Percentiles rank a stretch among this genome's conserved stretches.
phyloP scores from a whole-genome alignment of 2,888 invertebrate genomes.

The Thymelicus sylvestris region DNA sequence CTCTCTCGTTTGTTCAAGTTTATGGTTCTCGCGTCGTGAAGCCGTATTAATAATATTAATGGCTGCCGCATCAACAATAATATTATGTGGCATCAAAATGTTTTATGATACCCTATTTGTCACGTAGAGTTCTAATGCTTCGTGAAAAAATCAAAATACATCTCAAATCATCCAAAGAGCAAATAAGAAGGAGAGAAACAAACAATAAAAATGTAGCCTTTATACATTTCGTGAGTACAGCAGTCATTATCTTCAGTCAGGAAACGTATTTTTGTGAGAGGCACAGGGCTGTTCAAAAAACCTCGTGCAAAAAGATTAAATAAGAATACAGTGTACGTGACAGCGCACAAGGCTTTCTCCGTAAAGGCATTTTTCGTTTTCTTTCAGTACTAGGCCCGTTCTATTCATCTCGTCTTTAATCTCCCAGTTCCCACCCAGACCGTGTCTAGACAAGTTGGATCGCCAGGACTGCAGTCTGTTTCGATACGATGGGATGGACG shows the following conservation, averaged over 20 bases:
- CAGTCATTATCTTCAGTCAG: slow-evolving; percentile 48
- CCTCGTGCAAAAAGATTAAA: slow-evolving; percentile 75
- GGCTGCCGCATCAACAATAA: slow-evolving; percentile 73
- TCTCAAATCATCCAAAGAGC: slow-evolving; percentile 18
- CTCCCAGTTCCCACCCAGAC: slow-evolving; percentile 70
- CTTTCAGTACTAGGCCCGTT: slow-evolving; percentile 66
- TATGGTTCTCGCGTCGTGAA: slow-evolving; percentile 75
- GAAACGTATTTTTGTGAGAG: slow-evolving; percentile 54
- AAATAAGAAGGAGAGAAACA: slow-evolving; percentile 21
- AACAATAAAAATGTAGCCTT: slow-evolving; percentile 29
- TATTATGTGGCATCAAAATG: slow-evolving; percentile 58
- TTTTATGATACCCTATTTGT: slow-evolving; percentile 61
- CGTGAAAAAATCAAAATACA: slow-evolving; percentile 21
- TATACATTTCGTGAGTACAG: slow-evolving; percentile 41
- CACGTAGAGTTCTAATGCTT: slow-evolving; percentile 14
- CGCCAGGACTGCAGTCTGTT: slow-evolving; percentile 59
- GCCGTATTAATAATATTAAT: slow-evolving; percentile 82
- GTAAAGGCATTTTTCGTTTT: slow-evolving; percentile 78
- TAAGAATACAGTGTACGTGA: slow-evolving; percentile 79
- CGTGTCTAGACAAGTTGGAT: slow-evolving; percentile 68
- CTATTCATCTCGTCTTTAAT: slow-evolving; percentile 80
- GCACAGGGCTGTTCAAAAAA: slow-evolving; percentile 59
- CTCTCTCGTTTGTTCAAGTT: slow-evolving; percentile 83
- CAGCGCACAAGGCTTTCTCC: slow-evolving; percentile 74
- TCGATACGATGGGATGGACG: slow-evolving; percentile 49